Conservation (phyloP, 2,797 vertebrate genomes). For the Gambelia wislizenii region DNA sequence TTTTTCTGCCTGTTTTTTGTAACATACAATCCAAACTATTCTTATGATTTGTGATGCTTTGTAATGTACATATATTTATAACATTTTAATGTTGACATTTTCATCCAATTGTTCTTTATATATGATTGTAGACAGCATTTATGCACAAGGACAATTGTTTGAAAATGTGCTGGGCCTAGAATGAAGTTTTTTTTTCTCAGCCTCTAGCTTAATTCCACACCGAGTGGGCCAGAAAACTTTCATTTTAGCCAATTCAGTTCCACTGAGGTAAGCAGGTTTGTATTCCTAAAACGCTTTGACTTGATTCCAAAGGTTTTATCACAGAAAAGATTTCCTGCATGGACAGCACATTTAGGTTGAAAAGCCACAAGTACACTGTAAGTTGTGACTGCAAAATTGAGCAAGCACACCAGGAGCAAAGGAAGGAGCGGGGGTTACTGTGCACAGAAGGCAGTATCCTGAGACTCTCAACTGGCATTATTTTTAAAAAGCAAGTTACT, state of each 20-base stretch:
- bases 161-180: too few relatives aligned
- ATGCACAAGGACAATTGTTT: too few relatives aligned
- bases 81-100: too few relatives aligned
- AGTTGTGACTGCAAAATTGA: background rate
- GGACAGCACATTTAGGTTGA: background rate
- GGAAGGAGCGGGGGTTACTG: background rate
- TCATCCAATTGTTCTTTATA: too few relatives aligned
- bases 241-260: background rate
- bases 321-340: background rate
- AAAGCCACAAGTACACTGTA: background rate
- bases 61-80: too few relatives aligned
- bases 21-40: too few relatives aligned
- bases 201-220: background rate
- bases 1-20: too few relatives aligned
- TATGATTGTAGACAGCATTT: too few relatives aligned
- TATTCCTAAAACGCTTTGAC: background rate
- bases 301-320: background rate
- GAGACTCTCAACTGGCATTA: background rate
- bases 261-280: background rate
- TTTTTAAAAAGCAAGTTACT: background rate
- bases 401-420: background rate
- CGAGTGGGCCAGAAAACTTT: background rate
- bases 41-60: too few relatives aligned
- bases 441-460: background rate
- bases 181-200: too few relatives aligned